phyloP scores from a whole-genome alignment of 2,113 vertebrate species.

The Ciconia maguari region DNA sequence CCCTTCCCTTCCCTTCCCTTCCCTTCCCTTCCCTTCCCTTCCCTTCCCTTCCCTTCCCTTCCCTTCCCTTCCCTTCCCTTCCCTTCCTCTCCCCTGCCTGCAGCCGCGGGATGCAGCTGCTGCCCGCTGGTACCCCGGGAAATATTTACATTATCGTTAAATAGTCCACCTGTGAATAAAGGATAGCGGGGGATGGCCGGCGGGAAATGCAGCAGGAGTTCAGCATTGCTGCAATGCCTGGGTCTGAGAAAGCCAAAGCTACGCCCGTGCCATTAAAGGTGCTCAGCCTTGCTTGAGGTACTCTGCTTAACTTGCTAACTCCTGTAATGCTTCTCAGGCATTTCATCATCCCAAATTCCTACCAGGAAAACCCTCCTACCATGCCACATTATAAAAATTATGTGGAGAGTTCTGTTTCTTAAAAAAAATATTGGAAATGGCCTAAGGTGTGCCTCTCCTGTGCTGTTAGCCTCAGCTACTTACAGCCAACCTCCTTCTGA shows the following conservation, averaged over 20 bases:
- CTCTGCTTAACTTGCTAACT: neutral
- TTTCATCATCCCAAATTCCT: neutral
- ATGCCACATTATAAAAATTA: neutral
- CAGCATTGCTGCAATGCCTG: neutral
- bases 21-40: too few species aligned
- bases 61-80: accelerated
- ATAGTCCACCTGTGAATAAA: neutral
- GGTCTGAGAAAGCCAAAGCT: neutral
- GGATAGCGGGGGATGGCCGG: neutral
- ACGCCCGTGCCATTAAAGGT: neutral
- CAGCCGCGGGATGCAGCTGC: neutral
- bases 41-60: too few species aligned
- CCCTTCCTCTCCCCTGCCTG: neutral
- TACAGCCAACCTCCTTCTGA: neutral
- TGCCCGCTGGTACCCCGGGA: neutral
- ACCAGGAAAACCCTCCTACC: neutral
- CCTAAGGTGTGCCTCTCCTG: neutral
- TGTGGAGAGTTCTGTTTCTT: neutral
- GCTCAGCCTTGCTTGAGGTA: neutral
- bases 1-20: neutral
- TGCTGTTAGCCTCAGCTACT: neutral
- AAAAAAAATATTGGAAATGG: neutral
- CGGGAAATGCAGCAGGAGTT: neutral
- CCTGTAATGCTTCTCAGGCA: neutral
- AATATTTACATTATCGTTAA: neutral